Conservation (phyloP, 2,888 invertebrate genomes). For the Sclerodermus sp. region DNA sequence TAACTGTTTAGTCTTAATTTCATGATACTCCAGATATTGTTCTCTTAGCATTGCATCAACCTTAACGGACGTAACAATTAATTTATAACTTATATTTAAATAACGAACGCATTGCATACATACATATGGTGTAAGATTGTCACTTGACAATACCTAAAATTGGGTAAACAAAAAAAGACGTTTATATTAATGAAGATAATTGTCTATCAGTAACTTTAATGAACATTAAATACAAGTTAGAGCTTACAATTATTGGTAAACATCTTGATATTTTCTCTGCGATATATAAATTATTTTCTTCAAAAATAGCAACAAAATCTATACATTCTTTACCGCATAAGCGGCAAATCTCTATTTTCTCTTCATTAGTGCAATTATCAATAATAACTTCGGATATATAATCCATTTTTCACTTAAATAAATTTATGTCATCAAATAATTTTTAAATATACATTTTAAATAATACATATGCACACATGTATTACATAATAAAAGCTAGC, state of each 20-base stretch:
- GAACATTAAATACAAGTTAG: constrained; percentile 23
- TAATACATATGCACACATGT: too few relatives aligned
- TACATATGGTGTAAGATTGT: constrained; percentile 29
- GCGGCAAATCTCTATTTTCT: constrained; percentile 9
- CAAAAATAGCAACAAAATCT: constrained; percentile 14
- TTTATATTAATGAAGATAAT: constrained; percentile 4
- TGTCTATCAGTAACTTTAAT: too few relatives aligned
- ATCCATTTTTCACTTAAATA: background rate
- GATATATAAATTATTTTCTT: constrained; percentile 13
- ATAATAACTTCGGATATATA: background rate
- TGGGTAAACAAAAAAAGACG: background rate
- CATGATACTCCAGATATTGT: constrained; percentile 8
- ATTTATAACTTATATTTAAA: constrained; percentile 35
- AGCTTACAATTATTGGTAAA: constrained; percentile 20
- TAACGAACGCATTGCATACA: constrained; percentile 30
- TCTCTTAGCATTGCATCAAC: constrained; percentile 25
- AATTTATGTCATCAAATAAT: too few relatives aligned
- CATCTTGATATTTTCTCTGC: constrained; percentile 20
- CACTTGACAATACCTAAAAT: constrained; percentile 27
- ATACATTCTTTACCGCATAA: constrained; percentile 13
- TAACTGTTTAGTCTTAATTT: background rate
- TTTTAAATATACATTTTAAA: too few relatives aligned
- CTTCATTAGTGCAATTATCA: background rate
- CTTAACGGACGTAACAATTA: constrained; percentile 26
- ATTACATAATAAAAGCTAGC: too few relatives aligned